Conservation (phyloP, 1,140 invertebrate species). For the Teleogryllus occipitalis region DNA sequence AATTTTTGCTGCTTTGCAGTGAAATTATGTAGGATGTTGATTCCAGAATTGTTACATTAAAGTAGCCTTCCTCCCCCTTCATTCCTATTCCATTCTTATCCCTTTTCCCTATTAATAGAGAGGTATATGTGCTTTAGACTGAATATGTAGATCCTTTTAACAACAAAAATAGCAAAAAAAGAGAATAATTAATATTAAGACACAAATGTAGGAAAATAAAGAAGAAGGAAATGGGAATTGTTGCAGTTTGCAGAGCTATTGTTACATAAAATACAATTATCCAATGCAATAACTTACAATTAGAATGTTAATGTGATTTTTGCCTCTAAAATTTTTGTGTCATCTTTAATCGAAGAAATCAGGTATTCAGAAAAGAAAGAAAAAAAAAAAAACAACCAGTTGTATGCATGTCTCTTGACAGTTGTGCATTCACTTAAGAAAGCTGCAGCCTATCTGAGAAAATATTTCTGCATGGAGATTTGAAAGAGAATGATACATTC, state of each 20-base stretch:
- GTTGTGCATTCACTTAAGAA: neutral
- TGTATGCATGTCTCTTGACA: neutral
- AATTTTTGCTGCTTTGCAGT: neutral
- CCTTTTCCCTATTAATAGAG: neutral
- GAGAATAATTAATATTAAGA: neutral
- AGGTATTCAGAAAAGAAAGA: neutral
- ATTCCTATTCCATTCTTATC: neutral
- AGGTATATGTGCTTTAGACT: neutral
- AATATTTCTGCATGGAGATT: neutral
- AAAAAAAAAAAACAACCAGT: too few relatives aligned
- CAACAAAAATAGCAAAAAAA: neutral
- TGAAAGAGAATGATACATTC: neutral
- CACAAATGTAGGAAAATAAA: neutral
- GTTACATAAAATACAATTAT: conserved; percentile 6
- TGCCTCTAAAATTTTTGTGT: neutral
- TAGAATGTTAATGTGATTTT: conserved; percentile 6
- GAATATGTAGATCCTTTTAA: neutral
- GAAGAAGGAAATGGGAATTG: neutral
- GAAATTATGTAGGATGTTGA: neutral
- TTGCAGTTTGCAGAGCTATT: neutral
- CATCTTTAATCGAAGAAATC: neutral
- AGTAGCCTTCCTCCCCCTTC: neutral
- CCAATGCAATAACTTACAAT: conserved; percentile 5
- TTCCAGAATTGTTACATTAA: too few relatives aligned
- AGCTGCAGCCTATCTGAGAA: neutral